A percentile compares a stretch with the other conserved stretches of the same genome.
Evolutionary conservation across 2,888 invertebrate genomes (phyloP).

Genomic region (Callosobruchus maculatus): DNA sequence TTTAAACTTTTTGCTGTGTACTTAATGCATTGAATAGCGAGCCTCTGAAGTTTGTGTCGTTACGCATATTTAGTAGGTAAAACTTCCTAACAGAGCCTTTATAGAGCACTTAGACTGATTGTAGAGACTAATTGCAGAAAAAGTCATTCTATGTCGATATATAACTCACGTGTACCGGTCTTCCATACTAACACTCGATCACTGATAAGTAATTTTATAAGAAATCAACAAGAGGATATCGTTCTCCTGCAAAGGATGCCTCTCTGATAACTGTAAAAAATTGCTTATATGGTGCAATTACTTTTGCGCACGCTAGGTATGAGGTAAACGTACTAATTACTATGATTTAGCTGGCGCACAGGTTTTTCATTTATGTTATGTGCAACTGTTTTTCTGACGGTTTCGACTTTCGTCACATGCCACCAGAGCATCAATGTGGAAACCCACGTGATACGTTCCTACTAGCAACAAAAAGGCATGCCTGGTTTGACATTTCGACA

Average conservation of each 20-base stretch:
- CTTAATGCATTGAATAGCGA: too few relatives aligned
- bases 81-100: too few relatives aligned
- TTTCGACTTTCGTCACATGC: background rate
- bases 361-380: background rate
- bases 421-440: background rate
- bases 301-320: background rate
- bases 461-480: background rate
- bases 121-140: too few relatives aligned
- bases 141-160: too few relatives aligned
- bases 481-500: too few relatives aligned
- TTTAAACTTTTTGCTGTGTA: too few relatives aligned
- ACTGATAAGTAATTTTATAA: background rate
- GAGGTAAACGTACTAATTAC: background rate
- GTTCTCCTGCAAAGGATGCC: background rate
- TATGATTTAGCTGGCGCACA: background rate
- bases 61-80: too few relatives aligned
- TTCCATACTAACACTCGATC: background rate
- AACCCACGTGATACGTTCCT: background rate
- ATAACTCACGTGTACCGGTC: too few relatives aligned
- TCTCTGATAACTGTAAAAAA: background rate
- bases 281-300: background rate
- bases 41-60: too few relatives aligned
- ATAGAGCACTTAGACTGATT: too few relatives aligned
- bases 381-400: background rate
- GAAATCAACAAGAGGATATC: background rate